Evolutionary conservation across 2,797 vertebrate species (phyloP), one percentile per base, ranked within the genome.

Genomic region (Lutjanus argentimaculatus): DNA sequence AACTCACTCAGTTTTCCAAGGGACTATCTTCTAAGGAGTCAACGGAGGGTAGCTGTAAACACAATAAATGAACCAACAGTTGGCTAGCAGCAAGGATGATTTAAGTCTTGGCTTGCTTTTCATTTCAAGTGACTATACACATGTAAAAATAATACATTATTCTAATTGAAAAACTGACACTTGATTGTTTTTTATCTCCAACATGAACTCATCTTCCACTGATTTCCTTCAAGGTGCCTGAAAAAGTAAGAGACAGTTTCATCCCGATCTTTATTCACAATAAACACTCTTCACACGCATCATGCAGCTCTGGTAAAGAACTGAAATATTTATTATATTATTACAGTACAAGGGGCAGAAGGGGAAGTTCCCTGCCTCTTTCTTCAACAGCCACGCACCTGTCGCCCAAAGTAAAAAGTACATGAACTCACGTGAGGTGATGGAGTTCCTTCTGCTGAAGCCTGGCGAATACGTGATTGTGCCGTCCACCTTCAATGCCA

Each of bases 381-480:
- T 96, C 85, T 95, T 96, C 85, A 74, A 0, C 12, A 59, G 1
- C 22, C 52, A 69, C 0, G 0, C 0, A 10, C 83, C 87, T 0
- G 82, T 93, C 1, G 86, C 36, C 8, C 77, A 80, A 70, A 85
- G 77, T 0, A 80, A 83, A 51, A 46, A 4, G 15, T 89, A 56
- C 40, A 2, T 72, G 3, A 82, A 93, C 1, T n/a, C 77, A 0
- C 92, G 95, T 2, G 91, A 94, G 42, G 92, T 94, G 53, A 93
- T 77, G 75, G 85, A 90, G 79, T 87, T 89, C 15, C 46, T 92
- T 0, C 9, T 0, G 0, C 80, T 96, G 67, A 84, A 77, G 42
- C 88, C 95, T 0, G 95, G 88, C 1, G 87, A 93, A 25, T 95
- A 95, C 61, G 64, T 96, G 64, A 92, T 96, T 0, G 91, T 96